Conservation (phyloP, 2,888 invertebrate genomes). For the Monopis laevigella region DNA sequence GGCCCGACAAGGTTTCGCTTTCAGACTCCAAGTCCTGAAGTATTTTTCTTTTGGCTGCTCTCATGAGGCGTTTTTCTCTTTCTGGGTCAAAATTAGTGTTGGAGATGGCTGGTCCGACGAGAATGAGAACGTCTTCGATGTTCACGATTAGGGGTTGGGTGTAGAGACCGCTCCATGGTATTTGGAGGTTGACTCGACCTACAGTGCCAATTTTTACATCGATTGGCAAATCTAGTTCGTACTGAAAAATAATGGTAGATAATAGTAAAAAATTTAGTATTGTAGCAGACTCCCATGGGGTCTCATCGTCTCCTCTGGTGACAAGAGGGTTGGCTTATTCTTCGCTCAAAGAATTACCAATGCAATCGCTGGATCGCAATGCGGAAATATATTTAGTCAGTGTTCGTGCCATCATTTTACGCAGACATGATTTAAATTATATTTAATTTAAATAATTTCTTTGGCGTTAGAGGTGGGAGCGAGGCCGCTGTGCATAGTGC, state of each 20-base stretch:
- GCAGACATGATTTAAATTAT: too few relatives aligned
- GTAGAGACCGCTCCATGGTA: conserved; percentile 83
- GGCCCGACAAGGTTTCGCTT: conserved; percentile 68
- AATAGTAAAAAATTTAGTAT: neutral
- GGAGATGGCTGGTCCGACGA: conserved; percentile 79
- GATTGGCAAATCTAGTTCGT: conserved; percentile 81
- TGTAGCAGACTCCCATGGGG: conserved; percentile 5
- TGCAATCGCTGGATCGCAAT: too few relatives aligned
- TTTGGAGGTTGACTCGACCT: conserved; percentile 76
- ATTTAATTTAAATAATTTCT: too few relatives aligned
- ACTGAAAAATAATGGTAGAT: conserved; percentile 72
- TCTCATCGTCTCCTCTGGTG: too few relatives aligned
- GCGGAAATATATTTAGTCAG: too few relatives aligned
- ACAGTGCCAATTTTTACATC: conserved; percentile 84
- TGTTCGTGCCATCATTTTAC: too few relatives aligned
- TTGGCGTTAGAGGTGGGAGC: too few relatives aligned
- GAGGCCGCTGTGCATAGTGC: too few relatives aligned
- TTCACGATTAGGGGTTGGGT: conserved; percentile 76
- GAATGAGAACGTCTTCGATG: conserved; percentile 79
- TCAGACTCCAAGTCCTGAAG: conserved; percentile 73
- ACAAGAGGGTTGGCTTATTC: too few relatives aligned
- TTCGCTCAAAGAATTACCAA: too few relatives aligned
- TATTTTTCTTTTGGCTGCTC: conserved; percentile 77
- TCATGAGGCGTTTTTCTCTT: conserved; percentile 73
- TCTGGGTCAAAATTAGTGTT: conserved; percentile 76